Evolutionary conservation across 2,797 vertebrate genomes (phyloP).

Genomic region (Nyctalus aviator): DNA sequence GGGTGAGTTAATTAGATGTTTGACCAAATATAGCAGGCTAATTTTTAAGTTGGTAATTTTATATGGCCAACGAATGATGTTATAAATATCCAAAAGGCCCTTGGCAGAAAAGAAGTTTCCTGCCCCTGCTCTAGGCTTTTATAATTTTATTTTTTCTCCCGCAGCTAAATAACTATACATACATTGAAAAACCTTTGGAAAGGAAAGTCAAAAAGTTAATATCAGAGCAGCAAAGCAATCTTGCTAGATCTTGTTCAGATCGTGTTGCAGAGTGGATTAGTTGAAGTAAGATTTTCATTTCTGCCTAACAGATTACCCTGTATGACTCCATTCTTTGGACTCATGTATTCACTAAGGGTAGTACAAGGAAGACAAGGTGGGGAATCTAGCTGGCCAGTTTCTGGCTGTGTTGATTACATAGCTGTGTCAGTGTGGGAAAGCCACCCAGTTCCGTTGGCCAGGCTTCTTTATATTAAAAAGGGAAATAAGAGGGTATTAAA

Average conservation of each 20-base stretch:
- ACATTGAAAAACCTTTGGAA: slow-evolving; percentile 16
- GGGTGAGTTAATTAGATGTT: too few species aligned
- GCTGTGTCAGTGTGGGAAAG: slow-evolving; percentile 22
- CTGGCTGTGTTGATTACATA: slow-evolving; percentile 3
- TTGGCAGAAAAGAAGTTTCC: too few species aligned
- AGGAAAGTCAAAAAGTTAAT: slow-evolving; percentile 28
- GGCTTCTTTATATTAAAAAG: slow-evolving; percentile 45
- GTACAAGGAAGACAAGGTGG: not conserved
- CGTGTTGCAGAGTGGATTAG: slow-evolving; percentile 21
- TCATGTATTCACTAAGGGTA: not conserved
- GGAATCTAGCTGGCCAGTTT: not conserved
- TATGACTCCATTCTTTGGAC: slow-evolving; percentile 13
- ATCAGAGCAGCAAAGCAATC: slow-evolving; percentile 23
- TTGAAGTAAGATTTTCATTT: slow-evolving; percentile 38
- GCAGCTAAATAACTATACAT: slow-evolving; percentile 34
- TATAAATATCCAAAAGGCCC: too few species aligned
- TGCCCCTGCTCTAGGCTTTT: slow-evolving; percentile 7
- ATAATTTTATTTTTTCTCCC: slow-evolving; percentile 7
- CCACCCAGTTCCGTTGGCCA: not conserved
- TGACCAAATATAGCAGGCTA: too few species aligned
- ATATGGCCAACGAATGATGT: too few species aligned
- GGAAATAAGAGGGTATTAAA: slow-evolving; percentile 19
- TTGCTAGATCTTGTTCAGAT: slow-evolving; percentile 53
- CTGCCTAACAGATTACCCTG: not conserved
- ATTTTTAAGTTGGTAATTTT: too few species aligned